Base-by-base conservation (phyloP, 2,797 vertebrate species). In the Eospalax fontanierii region DNA sequence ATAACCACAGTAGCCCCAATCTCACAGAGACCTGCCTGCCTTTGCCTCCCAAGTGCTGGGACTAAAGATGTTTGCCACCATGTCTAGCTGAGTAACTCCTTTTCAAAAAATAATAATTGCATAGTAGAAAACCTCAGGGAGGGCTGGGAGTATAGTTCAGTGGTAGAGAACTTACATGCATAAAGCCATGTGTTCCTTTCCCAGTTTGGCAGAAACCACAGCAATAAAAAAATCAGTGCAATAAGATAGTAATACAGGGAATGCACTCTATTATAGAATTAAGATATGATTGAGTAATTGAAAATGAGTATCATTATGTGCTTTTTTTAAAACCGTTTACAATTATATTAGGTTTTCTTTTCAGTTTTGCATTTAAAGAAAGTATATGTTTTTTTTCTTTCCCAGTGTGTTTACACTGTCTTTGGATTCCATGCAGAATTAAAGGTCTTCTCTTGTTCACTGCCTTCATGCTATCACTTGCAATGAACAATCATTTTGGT, bases 291-390 rank as follows among this genome's bases (percentile, higher is more conserved):
- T 10, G 50, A 54, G 14, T 85, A 87, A 73, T 88, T 90, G 73
- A 83, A 74, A 75, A 79, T 75, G 66, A 1, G 15, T 66, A 33
- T 80, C 65, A 18, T 80, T 71, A 76, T 11, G 63, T 90, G 26
- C 10, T 92, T 93, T 94, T 78, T 93, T 94, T 78, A 81, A n/a
- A n/a, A 46, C 38, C 11, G n/a, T 71, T 43, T n/a, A 30, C 4
- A 59, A 2, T 86, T 91, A 8, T 73, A 28, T 79, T 94, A 33
- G 9, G 28, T 79, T 95, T 94, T 63, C 50, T 94, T 94, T n/a
- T 79, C n/a, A 65, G 38, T 88, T 75, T 54, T 40, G 11, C 50
- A 30, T 90, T 94, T 94, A 68, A 50, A 94, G 63, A 83, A 86
- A 38, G 6, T 59, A 16, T 59, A 59, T 59, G 2, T 14, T 43